These are phyloP conservation scores for Drosophila affinis DNA, from an alignment of 2,888 invertebrate genomes.

Conservation along the genomic window DNA sequence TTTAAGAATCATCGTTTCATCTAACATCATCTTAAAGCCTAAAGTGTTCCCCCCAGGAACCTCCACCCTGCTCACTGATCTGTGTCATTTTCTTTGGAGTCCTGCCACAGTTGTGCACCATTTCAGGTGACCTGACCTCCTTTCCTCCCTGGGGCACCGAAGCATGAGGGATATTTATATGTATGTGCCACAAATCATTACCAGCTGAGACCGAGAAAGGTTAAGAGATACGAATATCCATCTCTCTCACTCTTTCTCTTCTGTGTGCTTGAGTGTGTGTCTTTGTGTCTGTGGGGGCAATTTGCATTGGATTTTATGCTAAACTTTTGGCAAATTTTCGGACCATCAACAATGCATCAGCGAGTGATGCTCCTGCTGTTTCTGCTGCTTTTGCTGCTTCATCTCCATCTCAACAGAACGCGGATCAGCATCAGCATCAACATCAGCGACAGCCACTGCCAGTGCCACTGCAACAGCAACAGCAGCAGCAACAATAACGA, in stretches of 20 bases:
- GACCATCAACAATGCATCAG: slow-evolving; percentile 75
- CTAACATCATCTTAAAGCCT: background rate
- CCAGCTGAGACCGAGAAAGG: slow-evolving; percentile 36
- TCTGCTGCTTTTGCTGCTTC: slow-evolving; percentile 37
- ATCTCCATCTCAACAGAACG: slow-evolving; percentile 33
- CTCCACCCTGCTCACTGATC: slow-evolving; percentile 34
- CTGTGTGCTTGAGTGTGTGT: background rate
- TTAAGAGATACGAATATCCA: slow-evolving; percentile 11
- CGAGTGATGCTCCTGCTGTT: slow-evolving; percentile 47
- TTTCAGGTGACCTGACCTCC: slow-evolving; percentile 48
- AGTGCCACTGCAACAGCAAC: slow-evolving; percentile 19
- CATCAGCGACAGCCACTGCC: slow-evolving; percentile 50
- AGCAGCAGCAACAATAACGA: slow-evolving; percentile 43
- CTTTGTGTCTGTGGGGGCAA: slow-evolving; percentile 35
- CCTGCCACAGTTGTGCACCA: slow-evolving; percentile 42
- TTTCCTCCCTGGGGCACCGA: slow-evolving; percentile 17
- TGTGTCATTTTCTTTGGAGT: slow-evolving; percentile 41
- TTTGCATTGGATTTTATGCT: slow-evolving; percentile 74
- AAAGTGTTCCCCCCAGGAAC: background rate
- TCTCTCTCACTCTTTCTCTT: slow-evolving; percentile 5
- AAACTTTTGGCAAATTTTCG: slow-evolving; percentile 71
- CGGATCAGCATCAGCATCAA: slow-evolving; percentile 27
- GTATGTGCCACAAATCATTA: slow-evolving; percentile 45
- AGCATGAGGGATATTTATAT: slow-evolving; percentile 29
- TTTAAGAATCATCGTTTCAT: background rate